Conservation (phyloP, 2,113 vertebrate species). For the Leucopsar rothschildi region DNA sequence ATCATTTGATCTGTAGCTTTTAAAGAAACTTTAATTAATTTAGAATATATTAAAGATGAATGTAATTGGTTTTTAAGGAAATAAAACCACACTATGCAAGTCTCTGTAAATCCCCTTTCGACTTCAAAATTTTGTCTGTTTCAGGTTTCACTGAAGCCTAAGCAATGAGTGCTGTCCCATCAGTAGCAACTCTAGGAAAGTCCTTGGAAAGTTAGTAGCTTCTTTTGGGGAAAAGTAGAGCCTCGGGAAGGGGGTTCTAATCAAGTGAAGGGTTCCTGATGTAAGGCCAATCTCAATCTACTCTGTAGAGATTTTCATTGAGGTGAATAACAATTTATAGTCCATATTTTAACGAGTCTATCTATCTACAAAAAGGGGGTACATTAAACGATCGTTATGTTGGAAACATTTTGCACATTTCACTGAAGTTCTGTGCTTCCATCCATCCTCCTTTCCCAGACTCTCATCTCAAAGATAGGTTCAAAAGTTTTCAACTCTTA, state of each 20-base stretch:
- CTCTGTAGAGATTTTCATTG: neutral
- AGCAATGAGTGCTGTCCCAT: fast-evolving
- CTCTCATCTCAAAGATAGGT: neutral
- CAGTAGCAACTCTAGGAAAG: neutral
- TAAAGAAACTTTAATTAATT: neutral
- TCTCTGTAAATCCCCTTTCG: neutral
- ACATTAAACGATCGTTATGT: neutral
- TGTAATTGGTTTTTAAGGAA: neutral
- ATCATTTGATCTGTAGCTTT: neutral
- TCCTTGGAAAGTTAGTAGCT: neutral
- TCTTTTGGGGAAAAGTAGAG: neutral
- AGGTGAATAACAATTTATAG: neutral
- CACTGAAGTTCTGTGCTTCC: neutral
- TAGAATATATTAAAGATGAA: neutral
- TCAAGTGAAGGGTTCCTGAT: neutral
- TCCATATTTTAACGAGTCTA: neutral
- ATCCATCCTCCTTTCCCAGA: neutral
- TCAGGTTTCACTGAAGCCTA: neutral
- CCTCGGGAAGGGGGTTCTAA: neutral
- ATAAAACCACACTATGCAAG: neutral
- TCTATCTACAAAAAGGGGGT: too few species aligned
- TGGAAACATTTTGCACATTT: neutral
- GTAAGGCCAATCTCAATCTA: neutral
- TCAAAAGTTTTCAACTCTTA: slow-evolving; percentile 41
- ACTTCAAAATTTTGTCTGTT: neutral